Evolutionary conservation across 2,113 vertebrate genomes (phyloP), one percentile per base, ranked within the genome.

Genomic region (Hippocampus zosterae): DNA sequence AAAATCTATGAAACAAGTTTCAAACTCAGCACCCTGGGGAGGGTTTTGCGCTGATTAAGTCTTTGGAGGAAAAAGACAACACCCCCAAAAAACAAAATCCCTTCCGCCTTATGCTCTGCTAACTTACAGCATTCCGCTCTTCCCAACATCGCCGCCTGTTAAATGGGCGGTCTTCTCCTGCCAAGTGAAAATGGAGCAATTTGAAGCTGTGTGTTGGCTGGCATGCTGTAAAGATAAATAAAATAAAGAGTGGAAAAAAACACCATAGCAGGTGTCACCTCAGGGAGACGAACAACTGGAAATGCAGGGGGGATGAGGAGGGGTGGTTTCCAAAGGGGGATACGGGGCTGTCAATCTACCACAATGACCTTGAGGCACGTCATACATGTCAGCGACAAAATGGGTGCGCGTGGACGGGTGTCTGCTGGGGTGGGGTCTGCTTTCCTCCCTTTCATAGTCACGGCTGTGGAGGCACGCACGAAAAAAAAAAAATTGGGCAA

Each of bases 241-340:
- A 77, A 81, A 73, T 77, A 70, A 76, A 75, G 69, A 37, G 33
- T 5, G 0, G 6, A 37, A 6, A 29, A 37, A 74, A 65, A 53
- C 68, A 72, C 67, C 73, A 74, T 57, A 81, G 83, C 79, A 81
- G 81, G 84, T 84, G 89, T 87, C 87, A 89, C 76, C 75, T 85
- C 71, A 13, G 81, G 72, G 71, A 88, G 84, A 90, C 21, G 74
- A 87, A 89, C 87, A 87, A 86, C 86, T 89, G 88, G 89, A 84
- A 83, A 78, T 19, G 77, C 75, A 84, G 72, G 73, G 72, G 81
- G 82, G 74, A 84, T 72, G 76, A 80, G 77, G 76, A 71, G 76
- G 0, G 33, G 33, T 5, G 33, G 75, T 82, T 83, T 82, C 55
- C 69, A 74, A 81, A 44, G 56, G 63, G 77, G 75, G 70, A 1